Evolutionary conservation across 1,140 invertebrate species (phyloP), one percentile per base, ranked within the genome.

Genomic region (Phymastichus coffea): DNA sequence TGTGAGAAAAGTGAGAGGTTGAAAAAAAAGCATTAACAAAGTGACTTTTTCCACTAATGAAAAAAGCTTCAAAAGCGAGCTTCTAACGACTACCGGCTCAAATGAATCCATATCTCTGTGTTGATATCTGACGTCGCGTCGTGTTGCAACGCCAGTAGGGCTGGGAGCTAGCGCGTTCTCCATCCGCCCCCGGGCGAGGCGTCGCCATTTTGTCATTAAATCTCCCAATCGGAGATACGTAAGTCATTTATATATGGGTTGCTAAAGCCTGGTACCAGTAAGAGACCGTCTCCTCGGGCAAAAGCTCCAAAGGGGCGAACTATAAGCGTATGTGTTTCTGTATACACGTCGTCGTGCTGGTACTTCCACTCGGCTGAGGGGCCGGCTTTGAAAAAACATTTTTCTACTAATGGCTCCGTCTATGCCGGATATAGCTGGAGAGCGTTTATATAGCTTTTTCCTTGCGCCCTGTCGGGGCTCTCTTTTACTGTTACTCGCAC

Each of bases 331-430:
- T 49, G 19, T 14, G 30, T 35, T 17, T 49, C 17, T 35, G 6
- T 10, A 17, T 8, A n/a, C n/a, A 23, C 28, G 23, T 47, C 26
- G 19, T 17, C 28, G 28, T 12, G 28, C 6, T 9, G 47, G 19
- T 35, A 49, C 17, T 33, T 49, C 15, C 28, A 51, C 30, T 14
- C 47, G 20, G 35, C 6, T 23, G 17, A 14, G 46, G 14, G 35
- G n/a, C 12, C 15, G 8, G 63, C 69, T 65, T 58, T 70, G 63
- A 54, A 54, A 71, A 70, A 73, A 73, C 57, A 72, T 73, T 73
- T 73, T 72, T 73, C 70, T 69, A 70, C 70, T 73, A 73, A 73
- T 73, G 70, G 70, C 63, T 68, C 66, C 61, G 57, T 37, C 35
- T 3, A 12, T 12, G 7, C 58, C 51, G 52, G 51, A 55, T 61